Evolutionary conservation across 92 coral and sea anemone genomes (phyloP), one percentile per base, ranked within the genome.

Genomic region (Hydrozoanthus gracilis): DNA sequence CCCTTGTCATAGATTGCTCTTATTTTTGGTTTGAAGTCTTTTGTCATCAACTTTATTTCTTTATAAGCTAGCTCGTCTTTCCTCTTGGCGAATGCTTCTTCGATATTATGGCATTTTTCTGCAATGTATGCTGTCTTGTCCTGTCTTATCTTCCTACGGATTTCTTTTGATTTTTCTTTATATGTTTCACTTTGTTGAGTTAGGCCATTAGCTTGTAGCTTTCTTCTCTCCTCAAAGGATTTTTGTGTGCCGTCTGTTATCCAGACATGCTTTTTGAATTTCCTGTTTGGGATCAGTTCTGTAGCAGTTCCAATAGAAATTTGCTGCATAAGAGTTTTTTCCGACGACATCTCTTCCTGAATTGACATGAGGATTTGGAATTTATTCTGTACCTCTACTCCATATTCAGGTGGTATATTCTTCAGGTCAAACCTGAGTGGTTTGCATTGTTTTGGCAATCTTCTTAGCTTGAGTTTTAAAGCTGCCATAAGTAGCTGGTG

Each of bases 401-500:
- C 69, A 64, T 64, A 64, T 10, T 20, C n/a, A 10, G 11, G 69
- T 64, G 69, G 69, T 64, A 64, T 64, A 15, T 15, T 20, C 69
- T 64, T 64, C n/a, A 64, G 69, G n/a, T 64, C 69, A 64, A 64
- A 64, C n/a, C 69, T 64, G 11, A 64, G 69, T 15, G 69, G 69
- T 20, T 10, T 64, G 69, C n/a, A 10, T 64, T 64, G 69, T 64
- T 20, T 64, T 64, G 58, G 58, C 58, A 52, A 52, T 52, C 58
- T 52, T 52, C 58, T 52, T 52, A 52, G 58, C 58, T 52, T 52
- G 58, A 52, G 58, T 52, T 52, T 52, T 52, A 52, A 52, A 52
- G 58, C 58, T 52, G 58, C 58, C 58, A 52, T 52, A 52, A 52
- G 58, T 52, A 52, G 58, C 58, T 52, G 58, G 58, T 52, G 58